phyloP scores from a whole-genome alignment of 2,888 invertebrate species.

The Harpagoxenus sublaevis region DNA sequence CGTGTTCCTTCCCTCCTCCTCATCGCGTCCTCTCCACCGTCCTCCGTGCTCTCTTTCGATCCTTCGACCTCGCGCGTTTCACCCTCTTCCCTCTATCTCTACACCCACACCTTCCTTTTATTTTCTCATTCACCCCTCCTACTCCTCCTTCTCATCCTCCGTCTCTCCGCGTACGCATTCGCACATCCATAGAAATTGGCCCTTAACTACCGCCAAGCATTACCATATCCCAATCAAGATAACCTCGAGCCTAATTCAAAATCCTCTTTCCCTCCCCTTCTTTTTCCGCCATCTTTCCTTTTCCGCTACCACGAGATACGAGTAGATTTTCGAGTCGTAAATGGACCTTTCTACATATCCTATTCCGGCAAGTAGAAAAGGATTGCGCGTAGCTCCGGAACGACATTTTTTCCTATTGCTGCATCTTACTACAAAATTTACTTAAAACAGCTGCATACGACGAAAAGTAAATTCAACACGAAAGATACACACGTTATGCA shows the following conservation, averaged over 20 bases:
- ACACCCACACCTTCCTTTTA: constrained; percentile 39
- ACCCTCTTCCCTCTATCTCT: background rate
- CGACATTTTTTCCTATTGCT: background rate
- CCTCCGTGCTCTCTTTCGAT: constrained; percentile 16
- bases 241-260: constrained; percentile 63
- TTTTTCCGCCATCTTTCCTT: background rate
- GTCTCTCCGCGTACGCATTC: constrained; percentile 65
- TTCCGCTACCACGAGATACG: constrained; percentile 17
- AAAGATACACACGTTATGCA: background rate
- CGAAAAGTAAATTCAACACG: background rate
- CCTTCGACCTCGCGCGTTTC: constrained; percentile 5
- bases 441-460: background rate
- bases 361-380: constrained; percentile 10
- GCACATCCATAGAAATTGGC: constrained; percentile 72
- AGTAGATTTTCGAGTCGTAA: constrained; percentile 63
- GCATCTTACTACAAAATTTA: background rate
- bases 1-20: constrained; percentile 72
- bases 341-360: constrained; percentile 41
- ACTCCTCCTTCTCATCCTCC: constrained; percentile 30
- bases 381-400: constrained; percentile 18
- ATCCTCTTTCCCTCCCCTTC: background rate
- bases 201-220: constrained; percentile 68
- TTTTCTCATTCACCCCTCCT: constrained; percentile 37
- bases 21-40: constrained; percentile 48
- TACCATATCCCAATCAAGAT: constrained; percentile 78